Evolutionary conservation across 2,888 invertebrate genomes (phyloP), one percentile per base, ranked within the genome.

Genomic region (Aspidapion aeneum): DNA sequence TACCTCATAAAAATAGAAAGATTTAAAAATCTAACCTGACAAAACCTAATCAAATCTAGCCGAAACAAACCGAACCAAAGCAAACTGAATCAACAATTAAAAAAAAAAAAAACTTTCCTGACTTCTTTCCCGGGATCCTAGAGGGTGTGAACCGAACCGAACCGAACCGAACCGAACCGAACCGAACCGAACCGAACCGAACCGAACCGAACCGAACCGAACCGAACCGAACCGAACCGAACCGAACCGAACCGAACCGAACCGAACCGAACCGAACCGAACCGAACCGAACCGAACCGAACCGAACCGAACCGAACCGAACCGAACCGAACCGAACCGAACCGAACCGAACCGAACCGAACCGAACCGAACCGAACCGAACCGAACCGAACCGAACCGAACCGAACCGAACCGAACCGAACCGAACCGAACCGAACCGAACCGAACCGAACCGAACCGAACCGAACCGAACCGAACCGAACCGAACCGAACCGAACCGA

Each of bases 171-270:
- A n/a, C n/a, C 18, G 55, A 17, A 57, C 22, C 55, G 60, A 56
- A 57, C 22, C 35, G 58, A 35, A 49, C 21, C 35, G 58, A 35
- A 49, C 21, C 35, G 58, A 35, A 49, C 21, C 35, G 58, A 35
- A 49, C 21, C 35, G 58, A 35, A 49, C 21, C 35, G 58, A 35
- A 49, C 21, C 35, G 58, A 35, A 49, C 21, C 35, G 58, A 62
- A 63, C 22, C 62, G 57, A 62, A 63, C 22, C 62, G 57, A 62
- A 63, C 22, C 62, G 57, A 62, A 59, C 20, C 58, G 60, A 58
- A 59, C 20, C 58, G 60, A 58, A 59, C 20, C 58, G 60, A 58
- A 59, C 20, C 58, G 60, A 58, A 9, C 20, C 58, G 60, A 59
- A 9, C 20, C 58, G 60, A 59, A 9, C 20, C 58, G 60, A 59